Conservation (phyloP, 2,888 invertebrate genomes). For the Hofmannophila pseudospretella region DNA sequence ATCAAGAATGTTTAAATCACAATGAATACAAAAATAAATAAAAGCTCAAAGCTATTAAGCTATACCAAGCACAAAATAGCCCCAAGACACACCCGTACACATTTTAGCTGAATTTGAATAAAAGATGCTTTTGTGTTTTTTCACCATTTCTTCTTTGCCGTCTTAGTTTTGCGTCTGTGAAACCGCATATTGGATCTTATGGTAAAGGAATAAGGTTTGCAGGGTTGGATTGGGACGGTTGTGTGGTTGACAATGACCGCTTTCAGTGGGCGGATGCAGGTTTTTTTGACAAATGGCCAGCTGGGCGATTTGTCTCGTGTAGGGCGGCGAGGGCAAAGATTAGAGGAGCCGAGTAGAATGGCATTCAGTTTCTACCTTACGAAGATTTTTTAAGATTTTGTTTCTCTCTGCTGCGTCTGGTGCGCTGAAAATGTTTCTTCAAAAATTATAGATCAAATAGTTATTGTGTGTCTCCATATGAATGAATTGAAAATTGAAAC, state of each 20-base stretch:
- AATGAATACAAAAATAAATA: neutral
- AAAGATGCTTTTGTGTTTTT: conserved; percentile 33
- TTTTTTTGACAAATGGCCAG: conserved; percentile 77
- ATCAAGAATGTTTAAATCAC: too few species aligned
- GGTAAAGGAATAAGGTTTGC: conserved; percentile 24
- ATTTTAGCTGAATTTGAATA: conserved; percentile 32
- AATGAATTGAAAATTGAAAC: too few species aligned
- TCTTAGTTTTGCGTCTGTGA: conserved; percentile 7
- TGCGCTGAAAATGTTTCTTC: too few species aligned
- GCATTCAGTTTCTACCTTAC: too few species aligned
- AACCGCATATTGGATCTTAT: conserved; percentile 31
- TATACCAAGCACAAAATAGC: conserved; percentile 17
- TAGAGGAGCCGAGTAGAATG: conserved; percentile 13
- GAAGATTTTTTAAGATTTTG: too few species aligned
- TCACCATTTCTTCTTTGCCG: conserved; percentile 31
- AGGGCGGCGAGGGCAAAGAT: conserved; percentile 60
- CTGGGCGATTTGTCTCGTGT: conserved; percentile 71
- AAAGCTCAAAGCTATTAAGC: neutral
- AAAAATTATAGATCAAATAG: too few species aligned
- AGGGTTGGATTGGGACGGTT: conserved; percentile 22
- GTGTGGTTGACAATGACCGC: conserved; percentile 53
- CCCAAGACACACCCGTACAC: conserved; percentile 26
- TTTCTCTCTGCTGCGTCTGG: too few species aligned
- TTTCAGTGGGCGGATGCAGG: conserved; percentile 73
- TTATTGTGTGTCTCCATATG: too few species aligned